Evolutionary conservation across 53 echinoderm and acorn worm genomes (phyloP), one percentile per base, ranked within the genome.

Genomic region (Hippasteria phrygiana): DNA sequence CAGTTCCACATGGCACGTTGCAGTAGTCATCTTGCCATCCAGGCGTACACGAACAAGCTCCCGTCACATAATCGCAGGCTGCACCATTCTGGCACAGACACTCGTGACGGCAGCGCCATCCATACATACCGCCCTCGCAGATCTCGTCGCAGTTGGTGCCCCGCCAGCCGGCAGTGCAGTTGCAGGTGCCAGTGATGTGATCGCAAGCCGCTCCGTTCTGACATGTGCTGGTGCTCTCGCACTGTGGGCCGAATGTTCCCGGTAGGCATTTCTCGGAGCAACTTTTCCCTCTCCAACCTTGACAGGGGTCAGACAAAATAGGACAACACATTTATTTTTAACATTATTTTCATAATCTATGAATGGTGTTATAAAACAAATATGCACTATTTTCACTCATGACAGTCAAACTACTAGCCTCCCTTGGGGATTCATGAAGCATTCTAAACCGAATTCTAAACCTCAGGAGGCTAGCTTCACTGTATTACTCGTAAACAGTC

Each of bases 171-270:
- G 94, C 88, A 16, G 88, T 87, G 77, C 96, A 96, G 17, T 47
- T 77, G 78, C 96, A 96, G 20, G 53, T 43, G 1, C 96, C 96
- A 16, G 85, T 88, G 5, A 91, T 45, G 39, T 78, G 90, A 29
- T 93, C 34, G 69, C 96, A 95, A 2, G 54, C 51, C 5, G 91
- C 96, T 46, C 87, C 90, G 66, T 96, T 96, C 63, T 95, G 91
- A 74, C 96, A 96, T 28, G 88, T 71, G 78, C 96, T 95, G 1
- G 56, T 36, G 43, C 90, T 56, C 33, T 71, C 62, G 64, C 96
- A 96, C n/a, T 46, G 82, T 11, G 22, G 33, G 32, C 82, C 74
- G 47, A 27, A 91, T 71, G 29, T 78, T 20, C 92, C 92, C 2
- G 62, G 26, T 4, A 31, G 12, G 38, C 87, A 91, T 12, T 72